Conservation (phyloP, 2,113 vertebrate species). For the Hymenochirus boettgeri region DNA sequence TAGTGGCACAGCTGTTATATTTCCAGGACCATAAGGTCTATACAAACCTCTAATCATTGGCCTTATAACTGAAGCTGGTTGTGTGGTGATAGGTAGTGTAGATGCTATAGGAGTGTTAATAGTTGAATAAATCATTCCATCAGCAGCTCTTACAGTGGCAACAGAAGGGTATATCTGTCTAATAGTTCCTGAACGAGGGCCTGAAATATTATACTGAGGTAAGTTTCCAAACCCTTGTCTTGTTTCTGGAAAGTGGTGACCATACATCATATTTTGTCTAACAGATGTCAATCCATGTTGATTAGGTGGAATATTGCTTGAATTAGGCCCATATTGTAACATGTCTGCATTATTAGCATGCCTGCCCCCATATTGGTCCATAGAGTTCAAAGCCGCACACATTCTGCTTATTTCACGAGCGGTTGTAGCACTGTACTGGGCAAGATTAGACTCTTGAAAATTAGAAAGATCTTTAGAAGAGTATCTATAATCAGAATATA, state of each 20-base stretch:
- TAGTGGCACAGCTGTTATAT: slow-evolving; percentile 81
- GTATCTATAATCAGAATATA: slow-evolving; percentile 82
- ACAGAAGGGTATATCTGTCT: slow-evolving; percentile 83
- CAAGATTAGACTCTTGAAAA: slow-evolving; percentile 86
- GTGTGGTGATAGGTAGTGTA: slow-evolving; percentile 96
- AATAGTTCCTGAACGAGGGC: slow-evolving; percentile 72
- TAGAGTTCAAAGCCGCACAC: slow-evolving; percentile 94
- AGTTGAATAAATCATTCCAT: slow-evolving; percentile 98
- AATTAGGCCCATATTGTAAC: slow-evolving; percentile 67
- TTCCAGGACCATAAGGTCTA: slow-evolving; percentile 73
- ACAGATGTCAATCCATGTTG: slow-evolving; percentile 76
- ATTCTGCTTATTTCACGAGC: slow-evolving; percentile 95
- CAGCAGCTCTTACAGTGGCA: slow-evolving; percentile 78
- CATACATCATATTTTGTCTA: slow-evolving; percentile 78
- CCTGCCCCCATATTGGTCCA: slow-evolving; percentile 85
- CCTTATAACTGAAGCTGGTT: slow-evolving; percentile 80
- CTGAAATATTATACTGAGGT: slow-evolving; percentile 62
- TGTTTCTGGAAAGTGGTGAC: slow-evolving; percentile 71
- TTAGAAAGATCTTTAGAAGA: slow-evolving; percentile 69
- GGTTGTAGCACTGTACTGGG: slow-evolving; percentile 93
- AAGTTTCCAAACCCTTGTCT: slow-evolving; percentile 75
- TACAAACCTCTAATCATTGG: slow-evolving; percentile 84
- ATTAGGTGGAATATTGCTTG: slow-evolving; percentile 50
- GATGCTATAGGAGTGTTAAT: slow-evolving; percentile 96
- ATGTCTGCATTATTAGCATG: slow-evolving; percentile 74